Evolutionary conservation across 2,113 vertebrate species (phyloP).

Genomic region (Australoheros scitulus): DNA sequence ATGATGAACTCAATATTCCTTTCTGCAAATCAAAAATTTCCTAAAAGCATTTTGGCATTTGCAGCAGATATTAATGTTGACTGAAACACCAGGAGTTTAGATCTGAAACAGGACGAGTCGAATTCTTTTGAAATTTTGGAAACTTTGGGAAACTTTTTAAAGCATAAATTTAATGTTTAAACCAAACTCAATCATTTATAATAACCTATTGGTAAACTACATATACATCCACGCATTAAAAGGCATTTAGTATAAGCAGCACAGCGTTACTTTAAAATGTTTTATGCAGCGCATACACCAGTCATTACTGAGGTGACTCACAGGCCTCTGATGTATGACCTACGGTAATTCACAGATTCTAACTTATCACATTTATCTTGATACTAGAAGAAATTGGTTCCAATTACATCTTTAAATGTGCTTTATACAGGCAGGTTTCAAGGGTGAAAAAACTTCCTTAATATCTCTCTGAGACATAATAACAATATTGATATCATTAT

Average conservation of each 20-base stretch:
- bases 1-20: conserved; percentile 8
- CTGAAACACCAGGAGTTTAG: background rate
- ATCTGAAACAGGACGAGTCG: background rate
- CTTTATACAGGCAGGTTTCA: background rate
- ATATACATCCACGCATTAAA: background rate
- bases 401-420: background rate
- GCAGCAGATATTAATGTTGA: background rate
- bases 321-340: background rate
- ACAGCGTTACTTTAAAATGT: background rate
- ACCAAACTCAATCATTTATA: background rate
- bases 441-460: background rate
- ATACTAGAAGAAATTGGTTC: background rate
- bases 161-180: background rate
- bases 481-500: background rate
- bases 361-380: background rate
- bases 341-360: background rate
- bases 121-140: background rate
- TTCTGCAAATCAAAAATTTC: background rate
- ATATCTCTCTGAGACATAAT: background rate
- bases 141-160: background rate
- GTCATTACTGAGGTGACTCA: background rate
- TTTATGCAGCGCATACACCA: background rate
- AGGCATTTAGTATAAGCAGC: background rate
- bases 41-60: conserved; percentile 29
- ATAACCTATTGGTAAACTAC: background rate